Evolutionary conservation across 2,888 invertebrate genomes (phyloP).

Genomic region (Scaptodrosophila latifasciaeformis): DNA sequence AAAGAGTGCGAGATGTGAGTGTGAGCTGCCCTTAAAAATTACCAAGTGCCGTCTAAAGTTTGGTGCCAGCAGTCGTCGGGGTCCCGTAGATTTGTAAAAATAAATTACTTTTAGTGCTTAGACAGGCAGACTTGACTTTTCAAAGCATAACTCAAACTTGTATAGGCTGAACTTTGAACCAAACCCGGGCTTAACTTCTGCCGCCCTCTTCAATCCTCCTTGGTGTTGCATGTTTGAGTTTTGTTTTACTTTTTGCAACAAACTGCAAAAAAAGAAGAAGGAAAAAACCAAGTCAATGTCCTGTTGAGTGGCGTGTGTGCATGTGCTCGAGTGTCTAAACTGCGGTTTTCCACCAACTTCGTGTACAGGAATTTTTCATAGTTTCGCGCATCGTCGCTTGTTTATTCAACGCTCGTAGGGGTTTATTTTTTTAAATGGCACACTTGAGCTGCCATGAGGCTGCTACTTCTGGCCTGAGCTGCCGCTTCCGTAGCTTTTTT

Average conservation of each 20-base stretch:
- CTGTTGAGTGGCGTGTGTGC: constrained; percentile 40
- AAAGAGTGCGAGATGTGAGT: too few species aligned
- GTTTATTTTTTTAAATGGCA: constrained; percentile 49
- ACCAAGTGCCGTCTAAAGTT: too few species aligned
- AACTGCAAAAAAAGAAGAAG: not conserved
- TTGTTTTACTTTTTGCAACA: too few species aligned
- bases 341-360: constrained; percentile 23
- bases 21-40: too few species aligned
- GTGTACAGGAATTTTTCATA: constrained; percentile 23
- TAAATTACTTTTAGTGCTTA: constrained; percentile 5
- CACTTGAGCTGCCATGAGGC: constrained; percentile 34
- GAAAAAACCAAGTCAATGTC: constrained; percentile 52
- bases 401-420: constrained; percentile 34
- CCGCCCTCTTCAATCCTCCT: not conserved
- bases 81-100: constrained; percentile 1
- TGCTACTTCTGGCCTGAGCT: not conserved
- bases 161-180: constrained; percentile 23
- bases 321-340: constrained; percentile 56
- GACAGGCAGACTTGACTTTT: not conserved
- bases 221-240: constrained; percentile 4
- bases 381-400: constrained; percentile 38
- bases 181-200: not conserved
- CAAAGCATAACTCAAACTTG: constrained; percentile 48
- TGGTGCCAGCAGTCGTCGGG: not conserved
- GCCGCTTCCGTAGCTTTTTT: not conserved